Evolutionary conservation across 2,113 vertebrate genomes (phyloP).

Genomic region (Rostratula benghalensis): DNA sequence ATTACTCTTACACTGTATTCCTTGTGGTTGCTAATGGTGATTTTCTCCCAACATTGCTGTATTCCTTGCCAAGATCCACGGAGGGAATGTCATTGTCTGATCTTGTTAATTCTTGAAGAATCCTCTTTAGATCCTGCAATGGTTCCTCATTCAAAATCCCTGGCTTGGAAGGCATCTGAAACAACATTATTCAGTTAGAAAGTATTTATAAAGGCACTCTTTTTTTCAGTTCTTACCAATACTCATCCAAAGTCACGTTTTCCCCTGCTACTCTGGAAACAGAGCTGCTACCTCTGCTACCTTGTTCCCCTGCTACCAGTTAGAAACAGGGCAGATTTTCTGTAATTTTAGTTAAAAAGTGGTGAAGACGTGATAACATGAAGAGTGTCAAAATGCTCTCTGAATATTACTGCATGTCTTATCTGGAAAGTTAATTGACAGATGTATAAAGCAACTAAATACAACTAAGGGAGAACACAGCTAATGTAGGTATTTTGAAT

Average conservation of each 20-base stretch:
- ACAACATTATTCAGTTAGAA: neutral
- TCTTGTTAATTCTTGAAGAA: constrained; percentile 69
- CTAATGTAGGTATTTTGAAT: neutral
- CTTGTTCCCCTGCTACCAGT: neutral
- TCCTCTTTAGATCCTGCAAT: constrained; percentile 67
- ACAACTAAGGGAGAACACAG: neutral
- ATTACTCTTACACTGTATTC: constrained; percentile 26
- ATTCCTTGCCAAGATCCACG: neutral
- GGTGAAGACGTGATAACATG: neutral
- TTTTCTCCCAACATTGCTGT: neutral
- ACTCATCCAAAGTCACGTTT: neutral
- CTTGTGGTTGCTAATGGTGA: neutral
- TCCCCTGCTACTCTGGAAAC: no score
- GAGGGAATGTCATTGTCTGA: constrained; percentile 63
- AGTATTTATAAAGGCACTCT: neutral
- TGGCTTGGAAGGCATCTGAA: constrained; percentile 55
- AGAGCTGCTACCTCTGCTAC: no score
- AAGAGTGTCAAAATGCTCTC: neutral
- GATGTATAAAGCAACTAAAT: neutral
- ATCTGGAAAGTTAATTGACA: neutral
- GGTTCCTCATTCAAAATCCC: constrained; percentile 64
- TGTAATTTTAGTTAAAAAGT: neutral
- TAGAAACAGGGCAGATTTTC: neutral
- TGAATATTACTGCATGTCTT: neutral
- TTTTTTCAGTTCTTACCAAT: neutral